Conservation (phyloP, 2,113 vertebrate species). For the Plecotus auritus region DNA sequence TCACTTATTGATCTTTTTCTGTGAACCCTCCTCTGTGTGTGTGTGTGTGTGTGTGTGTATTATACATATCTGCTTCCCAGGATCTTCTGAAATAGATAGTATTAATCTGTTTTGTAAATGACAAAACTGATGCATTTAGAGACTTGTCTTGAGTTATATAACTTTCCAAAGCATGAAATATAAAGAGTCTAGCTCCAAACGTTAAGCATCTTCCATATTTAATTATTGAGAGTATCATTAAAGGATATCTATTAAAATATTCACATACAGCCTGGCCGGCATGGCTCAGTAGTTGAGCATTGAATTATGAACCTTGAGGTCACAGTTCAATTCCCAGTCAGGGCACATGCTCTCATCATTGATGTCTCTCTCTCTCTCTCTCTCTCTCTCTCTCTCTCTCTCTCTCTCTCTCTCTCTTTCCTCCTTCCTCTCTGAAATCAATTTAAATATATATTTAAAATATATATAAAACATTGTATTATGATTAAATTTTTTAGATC, state of each 20-base stretch:
- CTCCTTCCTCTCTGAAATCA: too few species aligned
- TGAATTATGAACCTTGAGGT: too few species aligned
- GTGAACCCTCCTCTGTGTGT: background rate
- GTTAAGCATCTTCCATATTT: background rate
- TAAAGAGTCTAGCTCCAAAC: background rate
- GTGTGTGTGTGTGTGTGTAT: too few species aligned
- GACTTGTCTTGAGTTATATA: background rate
- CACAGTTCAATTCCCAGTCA: too few species aligned
- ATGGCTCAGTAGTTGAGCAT: too few species aligned
- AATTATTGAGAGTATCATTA: background rate
- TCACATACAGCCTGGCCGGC: too few species aligned
- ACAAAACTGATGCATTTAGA: background rate
- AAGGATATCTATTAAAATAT: background rate
- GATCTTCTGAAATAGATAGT: background rate
- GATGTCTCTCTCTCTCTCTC: too few species aligned
- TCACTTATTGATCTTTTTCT: background rate
- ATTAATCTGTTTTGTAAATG: background rate
- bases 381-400: too few species aligned
- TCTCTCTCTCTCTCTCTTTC: too few species aligned
- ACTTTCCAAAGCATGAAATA: background rate
- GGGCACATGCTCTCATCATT: too few species aligned
- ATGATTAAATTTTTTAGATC: background rate
- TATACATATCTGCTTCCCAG: background rate
- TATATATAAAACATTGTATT: background rate
- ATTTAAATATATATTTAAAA: background rate